These are phyloP conservation scores for Capitella teleta DNA, from an alignment of 1,140 invertebrate genomes.

Conservation along the genomic window DNA sequence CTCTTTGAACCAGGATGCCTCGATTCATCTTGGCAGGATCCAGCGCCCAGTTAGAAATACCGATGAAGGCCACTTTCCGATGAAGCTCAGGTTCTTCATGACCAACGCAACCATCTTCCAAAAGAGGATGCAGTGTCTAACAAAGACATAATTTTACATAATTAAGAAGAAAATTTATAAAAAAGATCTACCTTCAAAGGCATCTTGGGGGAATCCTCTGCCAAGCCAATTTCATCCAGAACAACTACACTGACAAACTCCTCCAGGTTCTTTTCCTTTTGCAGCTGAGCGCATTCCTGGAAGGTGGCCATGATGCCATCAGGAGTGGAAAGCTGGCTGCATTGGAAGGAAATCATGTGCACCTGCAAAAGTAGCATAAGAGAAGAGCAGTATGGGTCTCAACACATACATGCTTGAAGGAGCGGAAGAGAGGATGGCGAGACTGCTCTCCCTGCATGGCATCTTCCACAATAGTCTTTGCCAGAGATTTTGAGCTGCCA, in stretches of 20 bases:
- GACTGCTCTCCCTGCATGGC: constrained; percentile 28
- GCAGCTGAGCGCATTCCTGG: constrained; percentile 25
- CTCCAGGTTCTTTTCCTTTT: constrained; percentile 24
- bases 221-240: constrained; percentile 33
- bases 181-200: constrained; percentile 36
- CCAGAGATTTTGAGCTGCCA: constrained; percentile 34
- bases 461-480: constrained; percentile 28
- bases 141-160: not conserved
- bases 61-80: constrained; percentile 34
- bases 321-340: constrained; percentile 28
- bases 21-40: constrained; percentile 39
- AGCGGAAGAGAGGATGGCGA: constrained; percentile 19
- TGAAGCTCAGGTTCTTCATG: constrained; percentile 21
- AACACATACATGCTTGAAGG: constrained; percentile 15
- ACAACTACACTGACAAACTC: constrained; percentile 31
- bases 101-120: constrained; percentile 28
- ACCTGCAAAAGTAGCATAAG: constrained; percentile 13
- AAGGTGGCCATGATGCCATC: constrained; percentile 34
- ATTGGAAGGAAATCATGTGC: constrained; percentile 36
- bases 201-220: constrained; percentile 28
- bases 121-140: constrained; percentile 27
- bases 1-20: constrained; percentile 29
- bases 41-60: constrained; percentile 39
- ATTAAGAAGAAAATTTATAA: no score
- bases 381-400: not conserved